phyloP scores from a whole-genome alignment of 1,140 invertebrate genomes.

The Drosophila hydei region DNA sequence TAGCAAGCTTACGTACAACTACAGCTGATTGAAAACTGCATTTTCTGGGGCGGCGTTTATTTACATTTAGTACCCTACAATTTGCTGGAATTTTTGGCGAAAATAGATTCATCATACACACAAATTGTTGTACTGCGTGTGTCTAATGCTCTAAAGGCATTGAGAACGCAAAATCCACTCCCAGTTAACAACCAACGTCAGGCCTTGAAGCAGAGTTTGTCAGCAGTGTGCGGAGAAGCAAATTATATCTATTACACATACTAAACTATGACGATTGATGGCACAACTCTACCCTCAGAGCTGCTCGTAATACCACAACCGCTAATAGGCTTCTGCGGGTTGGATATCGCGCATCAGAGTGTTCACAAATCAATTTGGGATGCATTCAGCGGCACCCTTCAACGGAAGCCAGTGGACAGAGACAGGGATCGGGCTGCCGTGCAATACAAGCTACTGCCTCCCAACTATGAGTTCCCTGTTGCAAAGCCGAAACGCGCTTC shows the following conservation, averaged over 20 bases:
- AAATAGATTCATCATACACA: background rate
- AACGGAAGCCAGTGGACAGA: constrained; percentile 79
- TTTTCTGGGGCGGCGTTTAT: constrained; percentile 60
- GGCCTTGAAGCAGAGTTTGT: constrained; percentile 21
- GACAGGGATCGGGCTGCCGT: constrained; percentile 91
- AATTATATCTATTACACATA: constrained; percentile 18
- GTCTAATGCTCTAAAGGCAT: constrained; percentile 1
- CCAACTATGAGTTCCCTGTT: constrained; percentile 93
- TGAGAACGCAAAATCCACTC: background rate
- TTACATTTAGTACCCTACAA: constrained; percentile 40
- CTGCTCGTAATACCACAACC: constrained; percentile 91
- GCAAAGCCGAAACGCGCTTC: constrained; percentile 95
- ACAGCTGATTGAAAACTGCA: constrained; percentile 50
- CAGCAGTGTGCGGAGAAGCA: constrained; percentile 8
- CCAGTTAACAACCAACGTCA: background rate
- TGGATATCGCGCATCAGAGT: constrained; percentile 93
- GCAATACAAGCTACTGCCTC: constrained; percentile 91
- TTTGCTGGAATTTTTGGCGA: background rate
- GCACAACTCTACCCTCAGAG: constrained; percentile 89
- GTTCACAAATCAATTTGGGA: constrained; percentile 97
- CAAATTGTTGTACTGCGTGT: background rate
- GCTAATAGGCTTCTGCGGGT: constrained; percentile 92
- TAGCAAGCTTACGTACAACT: constrained; percentile 37
- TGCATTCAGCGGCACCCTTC: constrained; percentile 90
- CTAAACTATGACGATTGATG: constrained; percentile 83